These are phyloP conservation scores for Papilio helenus DNA, from an alignment of 1,140 invertebrate genomes.

Conservation along the genomic window DNA sequence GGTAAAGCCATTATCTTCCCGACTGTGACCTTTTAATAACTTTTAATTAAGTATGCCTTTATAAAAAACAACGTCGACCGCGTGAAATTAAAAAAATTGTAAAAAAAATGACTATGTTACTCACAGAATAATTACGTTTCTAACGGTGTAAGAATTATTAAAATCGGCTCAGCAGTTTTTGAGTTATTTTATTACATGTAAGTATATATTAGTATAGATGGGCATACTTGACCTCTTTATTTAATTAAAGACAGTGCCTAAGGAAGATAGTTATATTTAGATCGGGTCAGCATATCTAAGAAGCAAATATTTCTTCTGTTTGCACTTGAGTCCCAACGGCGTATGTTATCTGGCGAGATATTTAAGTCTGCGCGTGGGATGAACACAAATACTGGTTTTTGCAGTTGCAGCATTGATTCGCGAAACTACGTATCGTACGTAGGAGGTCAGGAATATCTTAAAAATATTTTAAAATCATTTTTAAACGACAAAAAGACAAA, in stretches of 20 bases:
- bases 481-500: neutral
- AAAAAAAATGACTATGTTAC: no score
- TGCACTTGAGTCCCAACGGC: neutral
- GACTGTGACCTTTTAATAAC: neutral
- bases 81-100: no score
- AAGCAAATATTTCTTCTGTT: neutral
- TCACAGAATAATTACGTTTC: no score
- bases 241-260: neutral
- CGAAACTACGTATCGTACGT: neutral
- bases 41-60: neutral
- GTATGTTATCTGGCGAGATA: slow-evolving; percentile 5
- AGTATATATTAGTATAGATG: no score
- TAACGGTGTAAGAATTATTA: no score
- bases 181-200: no score
- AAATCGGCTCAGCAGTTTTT: no score
- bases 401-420: neutral
- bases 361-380: slow-evolving; percentile 1
- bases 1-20: neutral
- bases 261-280: neutral
- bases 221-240: neutral
- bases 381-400: neutral
- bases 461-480: neutral
- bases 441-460: neutral
- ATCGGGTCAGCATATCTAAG: neutral
- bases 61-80: no score